Conservation (phyloP, 2,888 invertebrate genomes). For the Orthosia incerta region DNA sequence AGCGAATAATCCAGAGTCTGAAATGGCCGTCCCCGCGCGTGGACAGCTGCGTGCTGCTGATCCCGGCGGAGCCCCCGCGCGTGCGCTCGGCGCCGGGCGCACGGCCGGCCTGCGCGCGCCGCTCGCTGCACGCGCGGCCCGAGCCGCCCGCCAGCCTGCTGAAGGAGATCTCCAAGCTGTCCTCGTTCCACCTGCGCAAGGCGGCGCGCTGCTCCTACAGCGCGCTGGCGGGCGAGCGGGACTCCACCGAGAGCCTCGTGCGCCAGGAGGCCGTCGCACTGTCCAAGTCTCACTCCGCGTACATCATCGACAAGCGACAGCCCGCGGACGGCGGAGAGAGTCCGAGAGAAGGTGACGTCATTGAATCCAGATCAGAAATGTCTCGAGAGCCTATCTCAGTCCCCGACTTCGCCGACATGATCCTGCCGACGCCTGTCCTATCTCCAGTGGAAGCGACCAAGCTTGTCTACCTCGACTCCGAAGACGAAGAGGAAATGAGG, state of each 20-base stretch:
- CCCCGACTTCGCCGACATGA: conserved; percentile 93
- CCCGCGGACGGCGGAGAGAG: conserved; percentile 75
- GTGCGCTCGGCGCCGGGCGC: conserved; percentile 79
- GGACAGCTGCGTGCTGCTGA: conserved; percentile 92
- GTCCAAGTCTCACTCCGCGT: conserved; percentile 91
- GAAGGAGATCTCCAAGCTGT: conserved; percentile 93
- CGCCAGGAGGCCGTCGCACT: conserved; percentile 80
- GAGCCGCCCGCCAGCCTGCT: conserved; percentile 83
- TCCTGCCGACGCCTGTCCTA: conserved; percentile 92
- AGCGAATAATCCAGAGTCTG: conserved; percentile 92
- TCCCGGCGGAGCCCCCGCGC: conserved; percentile 86
- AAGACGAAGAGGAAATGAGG: conserved; percentile 90
- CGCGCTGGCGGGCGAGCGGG: conserved; percentile 92
- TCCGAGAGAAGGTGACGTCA: conserved; percentile 78
- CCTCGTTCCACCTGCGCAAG: conserved; percentile 93
- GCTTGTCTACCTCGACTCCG: conserved; percentile 93
- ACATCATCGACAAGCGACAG: conserved; percentile 88
- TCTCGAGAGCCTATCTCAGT: conserved; percentile 94
- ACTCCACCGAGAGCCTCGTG: conserved; percentile 93
- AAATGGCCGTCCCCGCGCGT: conserved; percentile 93
- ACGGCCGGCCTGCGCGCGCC: conserved; percentile 82
- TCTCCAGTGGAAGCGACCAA: conserved; percentile 93
- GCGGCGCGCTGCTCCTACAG: conserved; percentile 94
- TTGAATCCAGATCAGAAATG: conserved; percentile 81
- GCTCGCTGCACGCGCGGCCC: conserved; percentile 28